Conservation (phyloP, 1,140 invertebrate species). For the Arctopsyche grandis region DNA sequence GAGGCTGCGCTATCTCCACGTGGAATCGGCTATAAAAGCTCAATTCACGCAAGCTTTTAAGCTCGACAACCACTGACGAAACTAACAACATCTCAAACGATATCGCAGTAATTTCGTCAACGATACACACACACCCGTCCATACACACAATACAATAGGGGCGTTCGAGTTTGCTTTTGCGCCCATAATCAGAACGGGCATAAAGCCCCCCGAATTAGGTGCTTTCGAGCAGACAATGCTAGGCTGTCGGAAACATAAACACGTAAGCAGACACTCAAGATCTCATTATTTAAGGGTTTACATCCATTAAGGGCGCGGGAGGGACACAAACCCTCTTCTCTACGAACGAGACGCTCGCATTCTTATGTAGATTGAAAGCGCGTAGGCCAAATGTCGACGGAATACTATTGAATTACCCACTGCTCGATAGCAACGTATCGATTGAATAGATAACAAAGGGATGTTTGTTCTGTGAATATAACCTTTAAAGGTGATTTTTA, state of each 20-base stretch:
- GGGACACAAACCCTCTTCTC: neutral
- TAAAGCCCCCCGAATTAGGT: conserved; percentile 4
- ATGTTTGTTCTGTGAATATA: too few species aligned
- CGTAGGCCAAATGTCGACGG: neutral
- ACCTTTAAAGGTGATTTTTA: too few species aligned
- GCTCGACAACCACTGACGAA: too few species aligned
- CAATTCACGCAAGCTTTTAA: too few species aligned
- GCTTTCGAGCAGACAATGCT: conserved; percentile 6
- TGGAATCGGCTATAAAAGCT: too few species aligned
- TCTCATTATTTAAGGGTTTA: conserved; percentile 11
- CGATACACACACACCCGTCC: too few species aligned
- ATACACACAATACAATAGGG: too few species aligned
- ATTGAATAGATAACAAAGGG: too few species aligned
- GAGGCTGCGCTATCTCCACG: too few species aligned
- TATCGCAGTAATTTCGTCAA: too few species aligned
- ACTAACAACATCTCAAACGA: too few species aligned
- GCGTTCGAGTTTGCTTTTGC: neutral
- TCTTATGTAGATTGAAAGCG: neutral
- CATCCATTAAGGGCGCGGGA: neutral
- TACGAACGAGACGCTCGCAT: neutral
- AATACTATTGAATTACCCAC: neutral
- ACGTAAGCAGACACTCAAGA: conserved; percentile 9
- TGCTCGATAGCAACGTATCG: neutral
- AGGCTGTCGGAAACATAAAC: conserved; percentile 2
- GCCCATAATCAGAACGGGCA: neutral